These are phyloP conservation scores for Gopherus evgoodei DNA, from an alignment of 2,113 vertebrate species.

Conservation along the genomic window DNA sequence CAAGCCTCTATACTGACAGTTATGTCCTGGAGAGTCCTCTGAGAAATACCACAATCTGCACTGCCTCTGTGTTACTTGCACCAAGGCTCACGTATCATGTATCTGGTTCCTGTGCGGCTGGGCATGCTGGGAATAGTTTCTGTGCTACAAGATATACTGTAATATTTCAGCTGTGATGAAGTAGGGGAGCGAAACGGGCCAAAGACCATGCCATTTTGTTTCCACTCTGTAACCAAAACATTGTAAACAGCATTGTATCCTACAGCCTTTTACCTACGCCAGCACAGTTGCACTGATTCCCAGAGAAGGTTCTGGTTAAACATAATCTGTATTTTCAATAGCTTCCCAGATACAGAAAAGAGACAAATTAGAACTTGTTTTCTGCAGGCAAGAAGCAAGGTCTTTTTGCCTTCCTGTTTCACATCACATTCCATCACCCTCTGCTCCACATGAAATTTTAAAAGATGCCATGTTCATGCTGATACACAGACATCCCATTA, in stretches of 20 bases:
- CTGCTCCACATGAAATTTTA: neutral
- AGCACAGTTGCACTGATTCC: fast-evolving
- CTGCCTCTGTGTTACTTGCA: neutral
- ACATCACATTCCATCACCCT: neutral
- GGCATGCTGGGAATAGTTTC: neutral
- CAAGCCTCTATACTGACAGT: too few species aligned
- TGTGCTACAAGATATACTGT: neutral
- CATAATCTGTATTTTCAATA: neutral
- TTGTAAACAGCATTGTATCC: neutral
- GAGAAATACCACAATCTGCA: neutral
- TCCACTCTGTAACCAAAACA: fast-evolving
- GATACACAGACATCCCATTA: neutral
- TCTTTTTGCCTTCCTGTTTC: neutral
- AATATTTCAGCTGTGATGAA: fast-evolving
- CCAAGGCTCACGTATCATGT: neutral
- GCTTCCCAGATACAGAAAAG: neutral
- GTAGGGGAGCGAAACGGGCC: neutral
- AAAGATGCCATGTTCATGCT: neutral
- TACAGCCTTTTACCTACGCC: neutral
- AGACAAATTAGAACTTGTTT: neutral
- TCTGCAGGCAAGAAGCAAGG: neutral
- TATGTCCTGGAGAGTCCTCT: neutral
- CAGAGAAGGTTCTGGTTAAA: neutral
- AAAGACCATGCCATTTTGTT: neutral
- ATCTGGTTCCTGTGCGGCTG: neutral